phyloP scores from a whole-genome alignment of 2,113 vertebrate species.

The Genyomyrus donnyi region DNA sequence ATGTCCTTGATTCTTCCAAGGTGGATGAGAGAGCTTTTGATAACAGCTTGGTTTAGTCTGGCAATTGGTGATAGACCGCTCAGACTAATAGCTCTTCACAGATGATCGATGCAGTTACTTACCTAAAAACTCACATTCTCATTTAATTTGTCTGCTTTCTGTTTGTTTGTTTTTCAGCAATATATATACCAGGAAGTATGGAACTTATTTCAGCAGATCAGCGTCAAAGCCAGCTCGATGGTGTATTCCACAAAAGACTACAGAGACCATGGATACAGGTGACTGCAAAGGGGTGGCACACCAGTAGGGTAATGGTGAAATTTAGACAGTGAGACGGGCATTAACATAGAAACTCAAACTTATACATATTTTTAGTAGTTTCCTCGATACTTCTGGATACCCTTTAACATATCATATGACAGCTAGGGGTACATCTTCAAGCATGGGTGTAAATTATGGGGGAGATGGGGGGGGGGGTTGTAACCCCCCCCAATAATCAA shows the following conservation, averaged over 20 bases:
- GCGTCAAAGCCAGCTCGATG: conserved; percentile 91
- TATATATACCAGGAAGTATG: conserved; percentile 97
- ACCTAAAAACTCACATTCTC: not conserved
- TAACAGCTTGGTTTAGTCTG: not conserved
- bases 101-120: not conserved
- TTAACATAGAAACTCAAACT: not conserved
- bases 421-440: not conserved
- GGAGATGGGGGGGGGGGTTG: too few relatives aligned
- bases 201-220: conserved; percentile 98
- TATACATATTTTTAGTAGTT: not conserved
- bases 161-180: conserved; percentile 61
- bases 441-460: not conserved
- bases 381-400: not conserved
- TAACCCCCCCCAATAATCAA: not conserved
- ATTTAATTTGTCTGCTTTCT: not conserved
- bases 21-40: not conserved
- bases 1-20: not conserved
- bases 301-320: not conserved
- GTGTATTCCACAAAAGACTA: conserved; percentile 92
- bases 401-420: not conserved
- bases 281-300: conserved; percentile 3
- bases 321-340: not conserved
- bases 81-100: not conserved
- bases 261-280: conserved; percentile 95
- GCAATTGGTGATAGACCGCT: not conserved